Conservation (phyloP, 2,113 vertebrate genomes). For the Cottus gobio region DNA sequence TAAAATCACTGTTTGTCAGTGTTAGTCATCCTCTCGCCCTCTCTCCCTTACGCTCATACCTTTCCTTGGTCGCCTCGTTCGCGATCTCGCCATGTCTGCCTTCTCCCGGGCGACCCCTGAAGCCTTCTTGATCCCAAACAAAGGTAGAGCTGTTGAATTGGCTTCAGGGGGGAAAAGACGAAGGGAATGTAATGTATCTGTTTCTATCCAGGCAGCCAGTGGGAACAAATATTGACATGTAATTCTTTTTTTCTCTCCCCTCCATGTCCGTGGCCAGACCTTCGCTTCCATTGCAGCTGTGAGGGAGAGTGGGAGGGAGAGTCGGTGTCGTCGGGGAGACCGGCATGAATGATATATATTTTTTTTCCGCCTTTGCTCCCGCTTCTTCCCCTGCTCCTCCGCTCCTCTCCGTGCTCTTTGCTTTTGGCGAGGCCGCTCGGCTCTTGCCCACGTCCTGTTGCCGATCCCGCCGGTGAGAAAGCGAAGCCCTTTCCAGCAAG, state of each 20-base stretch:
- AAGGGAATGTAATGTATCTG: constrained; percentile 83
- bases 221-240: constrained; percentile 87
- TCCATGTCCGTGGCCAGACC: constrained; percentile 59
- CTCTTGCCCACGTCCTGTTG: constrained; percentile 51
- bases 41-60: constrained; percentile 24
- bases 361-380: constrained; percentile 53
- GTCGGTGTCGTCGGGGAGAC: constrained; percentile 79
- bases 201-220: constrained; percentile 76
- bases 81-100: constrained; percentile 46
- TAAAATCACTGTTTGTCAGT: constrained; percentile 67
- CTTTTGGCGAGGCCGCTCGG: constrained; percentile 24
- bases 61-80: constrained; percentile 31
- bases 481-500: constrained; percentile 85
- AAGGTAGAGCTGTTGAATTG: constrained; percentile 80
- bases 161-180: constrained; percentile 69
- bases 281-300: constrained; percentile 78
- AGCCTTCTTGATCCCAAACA: constrained; percentile 76
- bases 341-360: constrained; percentile 81
- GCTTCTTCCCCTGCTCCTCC: constrained; percentile 29
- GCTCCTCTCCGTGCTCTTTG: constrained; percentile 15
- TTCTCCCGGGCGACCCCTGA: constrained; percentile 67
- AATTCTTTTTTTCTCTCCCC: constrained; percentile 71
- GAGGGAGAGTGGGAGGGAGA: constrained; percentile 67
- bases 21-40: constrained; percentile 59
- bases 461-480: constrained; percentile 81